Evolutionary conservation across 2,797 vertebrate genomes (phyloP), one percentile per base, ranked within the genome.

Genomic region (Leuciscus waleckii): DNA sequence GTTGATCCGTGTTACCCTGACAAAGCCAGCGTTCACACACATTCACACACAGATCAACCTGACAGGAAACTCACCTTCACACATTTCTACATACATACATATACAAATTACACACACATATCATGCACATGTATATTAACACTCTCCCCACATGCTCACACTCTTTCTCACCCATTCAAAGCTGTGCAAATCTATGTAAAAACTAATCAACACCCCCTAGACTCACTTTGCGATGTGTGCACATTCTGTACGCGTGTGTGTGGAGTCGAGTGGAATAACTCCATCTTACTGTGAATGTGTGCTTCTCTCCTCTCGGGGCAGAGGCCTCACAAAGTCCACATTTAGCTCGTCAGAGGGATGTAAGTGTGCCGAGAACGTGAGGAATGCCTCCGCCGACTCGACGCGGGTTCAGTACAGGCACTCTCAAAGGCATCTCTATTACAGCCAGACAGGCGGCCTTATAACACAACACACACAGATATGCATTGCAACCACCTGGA

Each of bases 371-470:
- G 93, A 93, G 93, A 92, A 93, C 58, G 93, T 91, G 90, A 63
- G 93, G 94, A 95, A 95, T 95, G 94, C 87, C 85, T 92, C 92
- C 89, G 46, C 87, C 90, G 85, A 91, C 90, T 92, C 85, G 86
- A 92, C 82, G 88, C 87, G 6, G 89, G 89, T 70, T 68, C 61
- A 63, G 51, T n/a, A 32, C 19, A 8, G 23, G 85, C 56, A 17
- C 85, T 92, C 92, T 95, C 92, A 95, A 94, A 95, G 93, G 90
- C 90, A 89, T 93, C 94, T 94, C 94, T 95, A 94, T 95, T 92
- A 90, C 89, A 90, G 86, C 89, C 79, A 86, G 79, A 83, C 90
- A 35, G 88, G 85, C 82, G 84, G 89, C 87, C 19, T 86, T 69
- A 87, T 86, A 63, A 88, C 90, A 85, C 85, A 37, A 46, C 90